These are phyloP conservation scores for Egretta garzetta DNA, from an alignment of 2,113 vertebrate species.

Conservation along the genomic window DNA sequence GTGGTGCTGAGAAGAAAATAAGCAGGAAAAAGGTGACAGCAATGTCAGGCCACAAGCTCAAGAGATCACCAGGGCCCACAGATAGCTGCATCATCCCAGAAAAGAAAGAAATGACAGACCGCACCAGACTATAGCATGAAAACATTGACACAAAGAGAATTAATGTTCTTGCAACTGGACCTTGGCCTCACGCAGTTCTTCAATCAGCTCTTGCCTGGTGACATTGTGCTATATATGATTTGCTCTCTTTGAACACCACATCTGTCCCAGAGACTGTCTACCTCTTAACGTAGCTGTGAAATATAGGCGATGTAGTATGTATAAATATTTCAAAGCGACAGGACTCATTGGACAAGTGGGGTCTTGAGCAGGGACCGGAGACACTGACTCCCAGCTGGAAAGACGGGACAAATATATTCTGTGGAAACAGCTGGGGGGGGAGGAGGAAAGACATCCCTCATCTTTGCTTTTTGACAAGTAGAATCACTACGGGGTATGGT, in stretches of 20 bases:
- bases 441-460: neutral
- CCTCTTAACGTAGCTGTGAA: constrained; percentile 14
- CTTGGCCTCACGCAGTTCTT: constrained; percentile 39
- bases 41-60: constrained; percentile 16
- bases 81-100: constrained; percentile 11
- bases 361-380: neutral
- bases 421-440: neutral
- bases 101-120: constrained; percentile 6
- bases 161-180: constrained; percentile 38
- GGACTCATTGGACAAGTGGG: neutral
- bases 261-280: neutral
- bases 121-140: neutral
- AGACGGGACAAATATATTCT: neutral
- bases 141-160: constrained; percentile 45
- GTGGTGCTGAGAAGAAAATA: neutral
- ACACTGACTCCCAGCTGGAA: neutral
- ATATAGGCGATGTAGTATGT: constrained; percentile 15
- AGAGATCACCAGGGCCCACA: neutral
- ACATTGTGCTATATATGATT: neutral
- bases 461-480: neutral
- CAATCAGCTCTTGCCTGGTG: neutral
- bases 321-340: constrained; percentile 47
- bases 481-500: neutral
- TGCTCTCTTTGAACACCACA: constrained; percentile 21
- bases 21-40: constrained; percentile 10